Base-by-base conservation (phyloP, 92 coral and sea anemone species). In the Porites cylindrica region DNA sequence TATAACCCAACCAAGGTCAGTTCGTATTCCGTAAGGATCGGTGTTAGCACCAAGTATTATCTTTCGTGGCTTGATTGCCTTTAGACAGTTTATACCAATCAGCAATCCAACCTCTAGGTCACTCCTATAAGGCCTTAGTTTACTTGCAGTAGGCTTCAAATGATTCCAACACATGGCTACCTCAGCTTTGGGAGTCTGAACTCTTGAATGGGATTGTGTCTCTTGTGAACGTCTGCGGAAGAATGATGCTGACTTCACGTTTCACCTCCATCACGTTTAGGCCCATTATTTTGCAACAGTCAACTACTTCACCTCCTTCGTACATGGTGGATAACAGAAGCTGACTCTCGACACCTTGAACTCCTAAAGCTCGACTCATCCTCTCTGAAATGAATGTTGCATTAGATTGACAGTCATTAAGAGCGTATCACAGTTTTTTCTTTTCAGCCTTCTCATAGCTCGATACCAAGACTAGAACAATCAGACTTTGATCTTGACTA, bases 381-480 rank as follows among this genome's bases (percentile, higher is more conserved):
- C 66, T 84, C 72, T 91, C 89, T 1, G 83, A 73, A 23, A 91
- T 72, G 59, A 91, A 88, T 7, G 94, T 87, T 10, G 94, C 91
- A 79, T 91, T 87, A 13, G 91, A 87, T 51, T 87, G 89, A 65
- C 82, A 64, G 78, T 91, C 91, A 7, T 88, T 51, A 26, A 80
- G 75, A 18, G 95, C 88, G 38, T 88, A 92, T 0, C 90, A 85
- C 70, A 88, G 80, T 5, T 7, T 24, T 51, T 80, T 81, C 2
- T 18, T 23, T 20, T 79, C 7, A 16, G 90, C 85, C 4, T 60
- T 61, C 24, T 73, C 71, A 7, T 51, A 10, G 54, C 80, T 66
- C 7, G 90, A 66, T 3, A 88, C 54, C 88, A 86, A 88, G 5
- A 92, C 90, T 52, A 87, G 93, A 17, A 85, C 58, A 43, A 90